Evolutionary conservation across 2,888 invertebrate species (phyloP).

Genomic region (Anorthoa munda): DNA sequence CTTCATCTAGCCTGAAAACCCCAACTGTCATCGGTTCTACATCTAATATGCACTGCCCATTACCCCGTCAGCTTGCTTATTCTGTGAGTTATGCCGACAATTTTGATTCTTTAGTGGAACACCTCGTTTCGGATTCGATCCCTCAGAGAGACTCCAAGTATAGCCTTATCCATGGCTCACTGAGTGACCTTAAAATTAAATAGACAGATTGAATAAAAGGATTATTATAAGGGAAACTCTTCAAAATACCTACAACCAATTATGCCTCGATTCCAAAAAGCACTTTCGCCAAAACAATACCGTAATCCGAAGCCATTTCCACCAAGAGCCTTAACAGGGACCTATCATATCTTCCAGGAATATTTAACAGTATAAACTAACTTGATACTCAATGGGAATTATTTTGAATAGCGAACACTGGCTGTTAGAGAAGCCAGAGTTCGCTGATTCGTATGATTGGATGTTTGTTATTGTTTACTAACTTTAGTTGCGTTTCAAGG

Average conservation of each 20-base stretch:
- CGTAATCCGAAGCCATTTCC: not conserved
- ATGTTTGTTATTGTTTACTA: not conserved
- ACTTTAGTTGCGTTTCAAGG: not conserved
- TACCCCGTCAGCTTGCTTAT: no score
- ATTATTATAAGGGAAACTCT: not conserved
- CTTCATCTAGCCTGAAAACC: no score
- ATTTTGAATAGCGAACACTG: not conserved
- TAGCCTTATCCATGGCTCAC: no score
- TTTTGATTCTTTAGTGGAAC: no score
- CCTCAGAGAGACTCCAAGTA: no score
- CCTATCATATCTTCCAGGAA: conserved; percentile 11
- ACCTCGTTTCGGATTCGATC: no score
- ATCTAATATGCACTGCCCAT: no score
- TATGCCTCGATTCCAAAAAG: not conserved
- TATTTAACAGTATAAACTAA: conserved; percentile 3
- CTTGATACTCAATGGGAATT: not conserved
- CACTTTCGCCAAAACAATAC: not conserved
- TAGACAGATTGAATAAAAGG: no score
- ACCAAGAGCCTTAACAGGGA: not conserved
- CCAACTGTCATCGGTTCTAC: no score
- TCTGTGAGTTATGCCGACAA: no score
- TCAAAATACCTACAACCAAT: not conserved
- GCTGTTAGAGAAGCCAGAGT: not conserved
- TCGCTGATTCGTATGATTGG: not conserved
- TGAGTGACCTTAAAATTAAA: no score